These are phyloP conservation scores for Lepus americanus DNA, from an alignment of 2,113 vertebrate genomes.

Conservation along the genomic window DNA sequence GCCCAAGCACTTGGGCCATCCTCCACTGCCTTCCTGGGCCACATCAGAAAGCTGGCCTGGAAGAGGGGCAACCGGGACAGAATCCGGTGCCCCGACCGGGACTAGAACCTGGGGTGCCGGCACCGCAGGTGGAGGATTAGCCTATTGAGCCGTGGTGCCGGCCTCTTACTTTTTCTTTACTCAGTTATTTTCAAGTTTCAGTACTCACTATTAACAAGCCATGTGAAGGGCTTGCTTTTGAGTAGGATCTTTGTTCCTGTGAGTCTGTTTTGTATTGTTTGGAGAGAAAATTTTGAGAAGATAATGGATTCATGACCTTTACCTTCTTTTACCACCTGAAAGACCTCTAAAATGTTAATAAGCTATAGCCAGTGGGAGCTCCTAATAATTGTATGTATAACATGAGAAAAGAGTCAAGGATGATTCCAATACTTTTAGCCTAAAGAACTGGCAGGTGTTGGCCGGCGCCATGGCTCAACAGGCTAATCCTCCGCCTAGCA, in stretches of 20 bases:
- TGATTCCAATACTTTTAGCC: neutral
- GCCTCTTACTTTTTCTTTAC: neutral
- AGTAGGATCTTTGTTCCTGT: neutral
- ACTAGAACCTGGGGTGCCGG: too few species aligned
- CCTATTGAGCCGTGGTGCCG: too few species aligned
- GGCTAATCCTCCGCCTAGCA: too few species aligned
- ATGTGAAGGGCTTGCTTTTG: neutral
- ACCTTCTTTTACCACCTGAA: neutral
- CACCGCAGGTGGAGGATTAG: too few species aligned
- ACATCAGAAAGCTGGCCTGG: too few species aligned
- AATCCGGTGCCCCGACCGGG: too few species aligned
- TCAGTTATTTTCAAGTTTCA: neutral
- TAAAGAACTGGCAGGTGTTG: neutral
- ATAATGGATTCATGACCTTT: neutral
- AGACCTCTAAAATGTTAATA: constrained; percentile 3
- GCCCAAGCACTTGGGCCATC: too few species aligned
- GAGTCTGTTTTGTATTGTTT: neutral
- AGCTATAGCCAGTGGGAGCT: neutral
- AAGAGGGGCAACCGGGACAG: too few species aligned
- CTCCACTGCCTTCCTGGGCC: too few species aligned
- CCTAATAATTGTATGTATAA: neutral
- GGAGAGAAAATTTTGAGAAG: neutral
- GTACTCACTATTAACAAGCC: neutral
- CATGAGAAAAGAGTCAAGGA: neutral
- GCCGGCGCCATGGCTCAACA: too few species aligned